Percentiles rank a stretch among this genome's conserved stretches.
phyloP scores from a whole-genome alignment of 2,888 invertebrate species.

The Phymatocera aterrima region DNA sequence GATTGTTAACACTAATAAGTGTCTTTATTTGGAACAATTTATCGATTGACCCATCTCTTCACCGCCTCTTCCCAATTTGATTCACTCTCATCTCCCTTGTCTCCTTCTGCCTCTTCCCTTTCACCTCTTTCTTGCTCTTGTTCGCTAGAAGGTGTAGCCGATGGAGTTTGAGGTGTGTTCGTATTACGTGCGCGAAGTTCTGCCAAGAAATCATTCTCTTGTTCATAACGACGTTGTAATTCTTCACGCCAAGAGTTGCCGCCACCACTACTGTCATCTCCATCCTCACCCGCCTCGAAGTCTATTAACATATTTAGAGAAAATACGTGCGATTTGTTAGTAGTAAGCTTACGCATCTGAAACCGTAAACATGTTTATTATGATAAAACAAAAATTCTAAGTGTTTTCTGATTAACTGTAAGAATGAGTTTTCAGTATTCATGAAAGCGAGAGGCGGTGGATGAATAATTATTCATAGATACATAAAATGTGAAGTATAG shows the following conservation, averaged over 20 bases:
- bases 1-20: slow-evolving; percentile 1
- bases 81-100: slow-evolving; percentile 69
- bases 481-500: background rate
- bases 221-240: slow-evolving; percentile 78
- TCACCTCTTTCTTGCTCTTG: slow-evolving; percentile 66
- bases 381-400: background rate
- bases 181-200: slow-evolving; percentile 77
- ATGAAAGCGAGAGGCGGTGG: background rate
- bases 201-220: slow-evolving; percentile 78
- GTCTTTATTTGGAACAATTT: slow-evolving; percentile 62
- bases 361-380: background rate
- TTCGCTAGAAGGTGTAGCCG: slow-evolving; percentile 64
- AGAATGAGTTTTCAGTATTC: background rate
- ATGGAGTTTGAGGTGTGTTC: slow-evolving; percentile 65
- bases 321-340: slow-evolving; percentile 39
- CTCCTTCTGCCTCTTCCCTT: slow-evolving; percentile 76
- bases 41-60: slow-evolving; percentile 83
- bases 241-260: slow-evolving; percentile 78
- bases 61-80: slow-evolving; percentile 81
- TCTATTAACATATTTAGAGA: slow-evolving; percentile 74
- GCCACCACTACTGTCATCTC: slow-evolving; percentile 78
- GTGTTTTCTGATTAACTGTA: background rate
- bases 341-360: slow-evolving; percentile 4
- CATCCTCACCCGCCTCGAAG: slow-evolving; percentile 84
- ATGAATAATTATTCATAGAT: slow-evolving; percentile 6